Evolutionary conservation across 1,140 invertebrate genomes (phyloP), one percentile per base, ranked within the genome.

Genomic region (Drosophila quadrilineata): DNA sequence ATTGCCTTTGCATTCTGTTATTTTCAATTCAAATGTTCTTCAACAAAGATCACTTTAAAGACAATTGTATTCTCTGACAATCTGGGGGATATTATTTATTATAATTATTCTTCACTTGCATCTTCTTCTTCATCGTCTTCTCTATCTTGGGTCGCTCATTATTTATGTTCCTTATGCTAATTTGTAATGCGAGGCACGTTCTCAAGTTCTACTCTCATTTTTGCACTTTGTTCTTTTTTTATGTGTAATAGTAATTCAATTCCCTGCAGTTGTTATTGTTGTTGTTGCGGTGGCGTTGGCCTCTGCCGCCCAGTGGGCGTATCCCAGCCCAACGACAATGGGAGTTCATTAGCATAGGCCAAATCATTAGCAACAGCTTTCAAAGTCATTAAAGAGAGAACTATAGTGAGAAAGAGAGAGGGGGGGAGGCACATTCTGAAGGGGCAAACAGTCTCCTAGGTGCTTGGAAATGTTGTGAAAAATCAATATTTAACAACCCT

Each of bases 281-380:
- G 40, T 26, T 49, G 50, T 46, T 48, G 22, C 36, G n/a, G n/a
- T 58, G n/a, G 9, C 16, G 46, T 40, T 57, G 12, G 31, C 22
- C 9, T 19, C 29, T 33, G 40, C 31, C 6, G 17, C 9, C 5
- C 60, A 35, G 79, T 59, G 69, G 72, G 77, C 69, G 77, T 82
- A 64, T 24, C 53, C 19, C 52, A 48, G 58, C 31, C 5, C 40
- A 70, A 22, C 56, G 63, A 52, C 54, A 72, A 80, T 64, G 67
- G 59, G 71, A 66, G 69, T 74, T 84, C 74, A 82, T 84, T 84
- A 85, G 79, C 77, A 84, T 84, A 79, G 76, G 53, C 62, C 67
- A 41, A 41, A 58, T 28, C 38, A 57, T 22, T 52, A 53, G 45
- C 69, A 54, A 68, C 62, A 75, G 72, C 56, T 69, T 66, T 69